Percentiles rank a stretch among this genome's conserved stretches.
Conservation (phyloP, 2,797 vertebrate genomes). For the Microctenopoma lineatum region DNA sequence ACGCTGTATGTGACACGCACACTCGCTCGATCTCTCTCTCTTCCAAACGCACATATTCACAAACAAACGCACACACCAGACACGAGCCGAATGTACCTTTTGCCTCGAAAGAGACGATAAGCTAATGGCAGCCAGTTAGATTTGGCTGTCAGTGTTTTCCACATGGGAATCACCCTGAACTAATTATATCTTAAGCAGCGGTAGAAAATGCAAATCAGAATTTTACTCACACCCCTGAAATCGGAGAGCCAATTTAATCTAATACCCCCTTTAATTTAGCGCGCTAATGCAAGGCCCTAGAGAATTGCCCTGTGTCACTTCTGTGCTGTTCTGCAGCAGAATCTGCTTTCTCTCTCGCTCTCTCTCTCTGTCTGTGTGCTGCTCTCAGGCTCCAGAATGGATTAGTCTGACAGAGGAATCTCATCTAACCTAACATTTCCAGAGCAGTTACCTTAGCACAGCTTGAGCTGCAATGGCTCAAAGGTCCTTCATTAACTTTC, state of each 20-base stretch:
- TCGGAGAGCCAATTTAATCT: slow-evolving; percentile 89
- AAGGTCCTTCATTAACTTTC: slow-evolving; percentile 78
- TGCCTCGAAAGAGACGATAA: slow-evolving; percentile 79
- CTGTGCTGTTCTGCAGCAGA: slow-evolving; percentile 76
- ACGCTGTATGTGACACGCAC: slow-evolving; percentile 13
- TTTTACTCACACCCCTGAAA: slow-evolving; percentile 90
- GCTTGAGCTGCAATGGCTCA: slow-evolving; percentile 70
- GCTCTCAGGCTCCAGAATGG: slow-evolving; percentile 78
- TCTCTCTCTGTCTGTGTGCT: slow-evolving; percentile 38
- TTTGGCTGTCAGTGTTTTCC: slow-evolving; percentile 86
- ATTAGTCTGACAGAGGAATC: slow-evolving; percentile 82
- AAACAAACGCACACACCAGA: slow-evolving; percentile 41
- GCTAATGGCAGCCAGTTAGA: slow-evolving; percentile 82
- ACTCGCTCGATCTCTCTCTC: slow-evolving; percentile 4
- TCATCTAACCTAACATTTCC: slow-evolving; percentile 85
- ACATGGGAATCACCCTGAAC: slow-evolving; percentile 88
- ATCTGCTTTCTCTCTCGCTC: slow-evolving; percentile 47
- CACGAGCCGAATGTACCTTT: slow-evolving; percentile 64
- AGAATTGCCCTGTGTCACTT: slow-evolving; percentile 85
- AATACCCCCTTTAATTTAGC: slow-evolving; percentile 89
- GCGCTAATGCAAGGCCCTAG: slow-evolving; percentile 86
- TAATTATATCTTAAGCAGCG: slow-evolving; percentile 89
- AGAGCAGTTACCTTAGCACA: slow-evolving; percentile 80
- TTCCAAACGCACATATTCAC: slow-evolving; percentile 23
- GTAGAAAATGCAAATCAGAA: slow-evolving; percentile 89